phyloP scores from a whole-genome alignment of 2,888 invertebrate species.

The Philonicus albiceps region DNA sequence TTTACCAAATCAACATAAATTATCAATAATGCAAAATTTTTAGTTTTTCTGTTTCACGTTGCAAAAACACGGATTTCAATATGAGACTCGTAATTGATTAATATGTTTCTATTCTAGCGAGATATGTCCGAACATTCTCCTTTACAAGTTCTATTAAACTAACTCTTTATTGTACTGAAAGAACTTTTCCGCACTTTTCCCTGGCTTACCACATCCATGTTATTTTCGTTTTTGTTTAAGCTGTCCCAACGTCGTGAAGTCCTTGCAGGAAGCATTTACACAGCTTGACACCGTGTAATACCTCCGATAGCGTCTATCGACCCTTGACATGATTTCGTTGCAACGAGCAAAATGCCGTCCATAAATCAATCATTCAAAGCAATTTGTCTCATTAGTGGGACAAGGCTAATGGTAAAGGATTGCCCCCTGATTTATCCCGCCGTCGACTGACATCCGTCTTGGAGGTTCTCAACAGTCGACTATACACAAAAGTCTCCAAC shows the following conservation, averaged over 20 bases:
- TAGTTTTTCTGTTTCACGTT: too few relatives aligned
- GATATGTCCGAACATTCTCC: background rate
- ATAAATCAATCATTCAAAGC: constrained; percentile 37
- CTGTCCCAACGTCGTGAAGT: background rate
- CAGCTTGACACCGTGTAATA: background rate
- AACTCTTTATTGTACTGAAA: background rate
- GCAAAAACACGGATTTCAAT: background rate
- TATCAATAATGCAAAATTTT: too few relatives aligned
- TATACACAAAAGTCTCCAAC: background rate
- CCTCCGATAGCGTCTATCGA: constrained; percentile 9
- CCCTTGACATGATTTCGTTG: constrained; percentile 31
- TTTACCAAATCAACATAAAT: too few relatives aligned
- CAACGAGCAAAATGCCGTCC: background rate
- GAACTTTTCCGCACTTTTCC: background rate
- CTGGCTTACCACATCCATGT: background rate
- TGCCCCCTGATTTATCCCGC: constrained; percentile 23
- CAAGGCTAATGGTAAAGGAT: constrained; percentile 35
- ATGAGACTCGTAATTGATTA: background rate
- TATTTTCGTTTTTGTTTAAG: background rate
- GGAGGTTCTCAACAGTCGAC: background rate
- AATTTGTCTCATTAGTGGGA: constrained; percentile 34
- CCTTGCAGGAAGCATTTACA: background rate
- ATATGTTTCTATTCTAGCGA: background rate
- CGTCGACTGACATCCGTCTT: background rate
- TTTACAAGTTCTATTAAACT: background rate